These are phyloP conservation scores for Sinocyclocheilus grahami DNA, from an alignment of 2,113 vertebrate genomes.

Conservation along the genomic window DNA sequence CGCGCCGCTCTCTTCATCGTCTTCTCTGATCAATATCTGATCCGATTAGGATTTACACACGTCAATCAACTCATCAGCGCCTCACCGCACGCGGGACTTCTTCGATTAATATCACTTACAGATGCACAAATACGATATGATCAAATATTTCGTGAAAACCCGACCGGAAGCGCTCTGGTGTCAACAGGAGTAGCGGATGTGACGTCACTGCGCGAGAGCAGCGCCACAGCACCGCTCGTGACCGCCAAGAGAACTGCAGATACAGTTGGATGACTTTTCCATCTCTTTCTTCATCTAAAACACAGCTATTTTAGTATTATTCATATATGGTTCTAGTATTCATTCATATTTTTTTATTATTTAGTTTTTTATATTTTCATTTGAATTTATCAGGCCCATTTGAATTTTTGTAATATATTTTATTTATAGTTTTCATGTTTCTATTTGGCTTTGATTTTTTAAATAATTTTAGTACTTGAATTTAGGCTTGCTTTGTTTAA, in stretches of 20 bases:
- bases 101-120: background rate
- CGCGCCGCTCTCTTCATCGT: slow-evolving; percentile 27
- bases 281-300: background rate
- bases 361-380: background rate
- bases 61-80: background rate
- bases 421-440: too few species aligned
- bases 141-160: background rate
- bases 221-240: slow-evolving; percentile 6
- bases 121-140: background rate
- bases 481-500: too few species aligned
- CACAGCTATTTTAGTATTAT: background rate
- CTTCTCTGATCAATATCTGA: background rate
- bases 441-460: too few species aligned
- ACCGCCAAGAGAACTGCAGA: background rate
- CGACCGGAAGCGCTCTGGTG: slow-evolving; percentile 19
- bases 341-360: too few species aligned
- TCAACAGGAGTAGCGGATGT: slow-evolving; percentile 17
- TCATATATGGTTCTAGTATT: background rate
- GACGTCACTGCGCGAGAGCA: background rate
- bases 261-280: background rate
- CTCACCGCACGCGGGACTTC: background rate
- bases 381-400: too few species aligned
- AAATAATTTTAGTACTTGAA: too few species aligned
- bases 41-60: background rate
- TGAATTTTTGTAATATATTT: too few species aligned